phyloP scores from a whole-genome alignment of 2,888 invertebrate genomes.

The Phengaris arion region DNA sequence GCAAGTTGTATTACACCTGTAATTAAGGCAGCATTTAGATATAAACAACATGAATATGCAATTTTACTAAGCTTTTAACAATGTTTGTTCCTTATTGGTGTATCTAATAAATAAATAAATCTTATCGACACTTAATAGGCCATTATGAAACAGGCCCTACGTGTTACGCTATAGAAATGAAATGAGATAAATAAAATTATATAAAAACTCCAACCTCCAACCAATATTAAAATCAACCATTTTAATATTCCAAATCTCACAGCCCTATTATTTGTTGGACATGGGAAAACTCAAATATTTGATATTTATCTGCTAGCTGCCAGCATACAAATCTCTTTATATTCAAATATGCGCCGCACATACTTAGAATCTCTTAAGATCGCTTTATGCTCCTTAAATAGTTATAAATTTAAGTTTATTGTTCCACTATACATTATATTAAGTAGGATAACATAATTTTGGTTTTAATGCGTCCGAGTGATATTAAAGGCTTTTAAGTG shows the following conservation, averaged over 20 bases:
- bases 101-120: too few relatives aligned
- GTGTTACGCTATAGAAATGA: background rate
- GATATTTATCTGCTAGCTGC: conserved; percentile 22
- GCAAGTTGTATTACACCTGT: too few relatives aligned
- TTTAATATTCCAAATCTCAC: background rate
- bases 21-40: too few relatives aligned
- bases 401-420: conserved; percentile 7
- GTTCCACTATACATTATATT: conserved; percentile 8
- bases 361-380: conserved; percentile 16
- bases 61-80: too few relatives aligned
- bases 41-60: too few relatives aligned
- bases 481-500: background rate
- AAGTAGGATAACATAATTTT: background rate
- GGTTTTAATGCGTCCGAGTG: background rate
- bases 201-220: background rate
- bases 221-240: background rate
- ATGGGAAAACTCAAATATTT: conserved; percentile 22
- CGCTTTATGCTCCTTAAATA: conserved; percentile 12
- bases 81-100: too few relatives aligned
- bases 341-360: conserved; percentile 12
- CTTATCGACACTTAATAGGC: too few relatives aligned
- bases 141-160: too few relatives aligned
- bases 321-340: conserved; percentile 17
- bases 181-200: background rate
- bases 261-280: background rate